Base-by-base conservation (phyloP, 1,140 invertebrate species). In the Triops longicaudatus region DNA sequence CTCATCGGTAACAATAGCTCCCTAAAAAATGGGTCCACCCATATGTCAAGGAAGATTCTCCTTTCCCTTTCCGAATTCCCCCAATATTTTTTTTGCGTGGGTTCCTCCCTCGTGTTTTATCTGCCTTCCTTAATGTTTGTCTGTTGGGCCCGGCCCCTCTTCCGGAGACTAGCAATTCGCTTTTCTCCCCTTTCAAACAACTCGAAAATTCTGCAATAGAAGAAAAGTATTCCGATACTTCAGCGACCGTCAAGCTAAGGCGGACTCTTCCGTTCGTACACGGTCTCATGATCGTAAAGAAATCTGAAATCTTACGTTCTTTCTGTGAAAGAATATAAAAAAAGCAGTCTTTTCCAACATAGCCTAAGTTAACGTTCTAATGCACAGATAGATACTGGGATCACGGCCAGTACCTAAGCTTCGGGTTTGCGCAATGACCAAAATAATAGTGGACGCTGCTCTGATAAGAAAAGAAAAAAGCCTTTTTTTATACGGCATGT, bases 71-170 rank as follows among this genome's bases (percentile, higher is more conserved):
- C 14, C 50, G 50, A 63, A 63, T 63, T 63, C n/a, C n/a, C 31
- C 7, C 31, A 37, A 37, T 37, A 37, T n/a, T 63, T 63, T 63
- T 63, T 63, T 10, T 17, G 50, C 31, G 31, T n/a, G 31, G 31
- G 31, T 6, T 14, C 50, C 50, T 63, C 50, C 50, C 50, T 17
- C 50, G 17, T 63, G 50, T 63, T 63, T 63, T 63, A 63, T 63
- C 50, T 63, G 50, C 50, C 50, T 63, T 63, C 50, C 50, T 9
- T 63, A 63, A 63, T 63, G 50, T 63, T 63, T 63, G 50, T 63
- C 50, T 63, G 50, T 63, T 63, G 50, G 50, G 50, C 17, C 50
- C 50, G 17, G 6, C 50, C 50, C 50, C 14, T 63, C 22, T 63
- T 22, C 50, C 22, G 50, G 17, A 5, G 31, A 7, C 31, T 37